Evolutionary conservation across 2,888 invertebrate species (phyloP), one percentile per base, ranked within the genome.

Genomic region (Ceriagrion tenellum): DNA sequence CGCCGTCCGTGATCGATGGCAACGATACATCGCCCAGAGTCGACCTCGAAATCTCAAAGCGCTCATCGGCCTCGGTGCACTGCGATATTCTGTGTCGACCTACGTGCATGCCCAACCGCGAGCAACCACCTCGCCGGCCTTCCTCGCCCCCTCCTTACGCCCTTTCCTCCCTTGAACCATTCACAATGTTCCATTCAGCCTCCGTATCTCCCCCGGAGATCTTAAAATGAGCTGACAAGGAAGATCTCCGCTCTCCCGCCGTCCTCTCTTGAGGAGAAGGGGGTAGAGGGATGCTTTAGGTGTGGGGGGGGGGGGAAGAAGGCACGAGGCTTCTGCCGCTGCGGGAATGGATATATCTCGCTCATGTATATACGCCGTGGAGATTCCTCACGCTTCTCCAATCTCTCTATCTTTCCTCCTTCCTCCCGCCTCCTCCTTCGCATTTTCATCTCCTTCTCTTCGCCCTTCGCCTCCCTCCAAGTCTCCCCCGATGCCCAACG

Each of bases 221-320:
- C 93, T 93, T 69, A 93, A 93, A 69, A 93, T 69, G 91, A 91
- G 91, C 63, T 91, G 91, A 91, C 91, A 91, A 91, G 91, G 91
- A 93, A 63, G 81, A 81, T 81, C 23, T 47, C 47, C 89, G 26
- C 93, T 59, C 59, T 20, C 16, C 59, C 12, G 47, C 93, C 47
- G 47, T 69, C 69, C 40, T 81, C 81, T 59, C 59, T 59, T 59
- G 13, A 13, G 26, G 30, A 81, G 35, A n/a, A 16, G 40, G 47
- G 63, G n/a, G 26, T 47, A 26, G 69, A 63, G 4, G 16, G 55
- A n/a, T 26, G 16, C 26, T 18, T 30, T 12, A 59, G 63, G 30
- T n/a, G 30, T 23, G 23, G 20, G n/a, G n/a, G 40, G 47, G 63
- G n/a, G 26, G 69, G 35, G 69, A 63, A 0, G 16, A 30, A n/a